These are phyloP conservation scores for Pseudomyrmex cubaensis DNA, from an alignment of 1,140 invertebrate genomes.

Conservation along the genomic window DNA sequence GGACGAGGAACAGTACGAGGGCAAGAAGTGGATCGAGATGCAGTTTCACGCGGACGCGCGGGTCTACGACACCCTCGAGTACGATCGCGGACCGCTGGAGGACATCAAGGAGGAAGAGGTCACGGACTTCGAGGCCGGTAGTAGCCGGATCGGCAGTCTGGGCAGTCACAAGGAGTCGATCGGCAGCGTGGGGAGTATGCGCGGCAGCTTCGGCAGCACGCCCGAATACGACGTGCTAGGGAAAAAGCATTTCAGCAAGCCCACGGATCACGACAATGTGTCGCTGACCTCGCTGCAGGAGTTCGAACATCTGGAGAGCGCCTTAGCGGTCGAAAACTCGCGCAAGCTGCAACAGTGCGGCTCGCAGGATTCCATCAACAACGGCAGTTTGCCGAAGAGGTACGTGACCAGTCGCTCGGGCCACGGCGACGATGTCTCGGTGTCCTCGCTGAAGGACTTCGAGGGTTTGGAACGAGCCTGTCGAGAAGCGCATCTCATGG, in stretches of 20 bases:
- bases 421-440: constrained; percentile 95
- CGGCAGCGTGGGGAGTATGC: constrained; percentile 91
- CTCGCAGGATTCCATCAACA: constrained; percentile 90
- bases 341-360: constrained; percentile 86
- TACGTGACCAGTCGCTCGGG: constrained; percentile 87
- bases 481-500: constrained; percentile 92
- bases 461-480: constrained; percentile 96
- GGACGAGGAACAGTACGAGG: constrained; percentile 87
- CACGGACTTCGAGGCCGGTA: constrained; percentile 93
- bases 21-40: constrained; percentile 95
- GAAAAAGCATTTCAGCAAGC: constrained; percentile 91
- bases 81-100: constrained; percentile 91
- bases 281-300: constrained; percentile 97
- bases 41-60: constrained; percentile 90
- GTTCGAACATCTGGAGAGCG: constrained; percentile 95
- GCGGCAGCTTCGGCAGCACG: constrained; percentile 91
- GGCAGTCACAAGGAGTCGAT: constrained; percentile 93
- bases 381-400: constrained; percentile 90
- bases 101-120: constrained; percentile 96
- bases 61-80: constrained; percentile 88
- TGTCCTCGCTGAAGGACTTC: constrained; percentile 97
- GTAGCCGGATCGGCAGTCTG: constrained; percentile 91
- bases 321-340: constrained; percentile 88
- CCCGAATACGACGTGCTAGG: constrained; percentile 94
- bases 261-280: constrained; percentile 95